phyloP scores from a whole-genome alignment of 1,140 invertebrate genomes.

The Trissolcus basalis region DNA sequence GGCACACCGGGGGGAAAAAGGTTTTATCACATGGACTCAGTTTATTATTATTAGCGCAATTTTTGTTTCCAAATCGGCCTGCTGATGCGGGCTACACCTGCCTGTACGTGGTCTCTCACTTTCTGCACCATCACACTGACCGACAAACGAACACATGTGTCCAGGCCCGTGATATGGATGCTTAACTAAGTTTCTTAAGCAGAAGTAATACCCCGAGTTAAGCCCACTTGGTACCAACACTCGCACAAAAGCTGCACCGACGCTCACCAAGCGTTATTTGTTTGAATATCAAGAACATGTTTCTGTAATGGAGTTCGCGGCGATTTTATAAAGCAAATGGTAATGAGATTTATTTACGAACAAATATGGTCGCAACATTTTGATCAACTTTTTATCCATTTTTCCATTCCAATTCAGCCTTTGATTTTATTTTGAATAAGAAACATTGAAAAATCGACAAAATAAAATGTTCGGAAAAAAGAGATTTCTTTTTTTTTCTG shows the following conservation, averaged over 20 bases:
- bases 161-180: slow-evolving; percentile 34
- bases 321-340: no score
- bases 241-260: no score
- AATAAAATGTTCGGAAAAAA: no score
- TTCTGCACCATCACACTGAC: slow-evolving; percentile 47
- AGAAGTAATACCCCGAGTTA: slow-evolving; percentile 15
- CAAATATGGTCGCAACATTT: no score
- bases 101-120: slow-evolving; percentile 37
- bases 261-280: slow-evolving; percentile 4
- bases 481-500: no score
- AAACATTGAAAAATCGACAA: no score
- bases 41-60: slow-evolving; percentile 45
- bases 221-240: no score
- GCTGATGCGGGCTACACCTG: slow-evolving; percentile 55
- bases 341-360: no score
- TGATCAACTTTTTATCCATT: no score
- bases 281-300: slow-evolving; percentile 14
- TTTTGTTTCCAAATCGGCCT: slow-evolving; percentile 42
- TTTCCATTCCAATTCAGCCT: no score
- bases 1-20: slow-evolving; percentile 21
- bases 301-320: slow-evolving; percentile 1
- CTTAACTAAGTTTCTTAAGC: slow-evolving; percentile 36
- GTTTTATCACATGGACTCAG: slow-evolving; percentile 39
- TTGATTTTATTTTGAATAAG: no score
- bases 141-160: slow-evolving; percentile 31